Percentiles rank a stretch among this genome's conserved stretches.
These are phyloP conservation scores for Bos javanicus DNA, from an alignment of 2,113 vertebrate genomes.

Conservation along the genomic window DNA sequence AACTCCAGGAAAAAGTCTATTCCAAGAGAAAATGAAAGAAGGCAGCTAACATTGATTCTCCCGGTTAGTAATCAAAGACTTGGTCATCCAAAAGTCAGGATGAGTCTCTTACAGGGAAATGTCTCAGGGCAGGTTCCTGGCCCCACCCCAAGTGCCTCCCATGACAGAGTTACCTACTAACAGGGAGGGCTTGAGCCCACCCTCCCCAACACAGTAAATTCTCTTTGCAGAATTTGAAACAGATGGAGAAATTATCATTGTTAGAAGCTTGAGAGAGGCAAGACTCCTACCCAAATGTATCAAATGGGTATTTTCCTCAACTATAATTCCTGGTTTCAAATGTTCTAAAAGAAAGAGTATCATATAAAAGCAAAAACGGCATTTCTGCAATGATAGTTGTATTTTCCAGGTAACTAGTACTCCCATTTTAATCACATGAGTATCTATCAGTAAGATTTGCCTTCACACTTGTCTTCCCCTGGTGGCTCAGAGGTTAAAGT, in stretches of 20 bases:
- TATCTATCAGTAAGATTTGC: not conserved
- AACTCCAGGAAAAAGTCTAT: not conserved
- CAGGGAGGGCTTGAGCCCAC: too few relatives aligned
- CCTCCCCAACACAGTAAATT: not conserved
- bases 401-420: not conserved
- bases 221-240: not conserved
- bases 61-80: not conserved
- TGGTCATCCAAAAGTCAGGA: not conserved
- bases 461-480: not conserved
- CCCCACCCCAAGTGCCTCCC: accelerated
- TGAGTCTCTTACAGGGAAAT: not conserved
- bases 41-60: not conserved
- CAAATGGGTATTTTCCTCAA: not conserved
- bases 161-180: not conserved
- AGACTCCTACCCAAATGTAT: not conserved
- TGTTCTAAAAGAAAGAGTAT: not conserved
- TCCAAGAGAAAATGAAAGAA: not conserved
- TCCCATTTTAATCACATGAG: not conserved
- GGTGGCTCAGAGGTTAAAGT: too few relatives aligned
- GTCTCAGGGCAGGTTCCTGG: not conserved
- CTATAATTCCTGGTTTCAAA: not conserved
- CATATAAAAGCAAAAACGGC: not conserved
- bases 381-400: not conserved
- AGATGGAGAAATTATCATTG: not conserved
- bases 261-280: not conserved